Percentiles rank a stretch among this genome's conserved stretches.
Evolutionary conservation across 2,113 vertebrate genomes (phyloP).

Genomic region (Scalopus aquaticus): DNA sequence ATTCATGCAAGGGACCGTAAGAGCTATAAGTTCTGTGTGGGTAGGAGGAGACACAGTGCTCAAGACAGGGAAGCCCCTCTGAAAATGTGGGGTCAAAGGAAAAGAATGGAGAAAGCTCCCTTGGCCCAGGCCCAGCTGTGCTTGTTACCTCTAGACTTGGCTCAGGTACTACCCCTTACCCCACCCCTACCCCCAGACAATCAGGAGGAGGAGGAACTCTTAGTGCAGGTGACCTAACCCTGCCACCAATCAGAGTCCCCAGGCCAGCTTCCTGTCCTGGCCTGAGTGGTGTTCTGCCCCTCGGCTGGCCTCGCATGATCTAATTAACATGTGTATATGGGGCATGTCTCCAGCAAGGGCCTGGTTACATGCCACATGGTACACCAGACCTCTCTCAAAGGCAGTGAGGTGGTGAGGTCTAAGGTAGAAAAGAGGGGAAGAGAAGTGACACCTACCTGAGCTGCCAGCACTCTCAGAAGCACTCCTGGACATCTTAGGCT

Average conservation of each 20-base stretch:
- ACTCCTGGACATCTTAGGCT: slow-evolving; percentile 91
- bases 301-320: neutral
- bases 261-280: neutral
- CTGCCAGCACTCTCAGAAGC: slow-evolving; percentile 91
- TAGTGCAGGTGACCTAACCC: neutral
- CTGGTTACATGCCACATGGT: neutral
- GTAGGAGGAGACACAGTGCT: neutral
- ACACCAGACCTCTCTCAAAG: neutral
- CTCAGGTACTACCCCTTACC: neutral
- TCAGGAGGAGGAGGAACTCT: neutral
- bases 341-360: neutral
- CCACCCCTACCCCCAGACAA: neutral
- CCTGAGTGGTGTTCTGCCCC: neutral
- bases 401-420: accelerated
- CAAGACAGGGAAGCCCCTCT: neutral
- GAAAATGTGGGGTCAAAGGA: neutral
- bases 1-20: accelerated
- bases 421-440: neutral
- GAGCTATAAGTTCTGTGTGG: neutral
- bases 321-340: neutral
- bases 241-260: neutral
- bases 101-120: neutral
- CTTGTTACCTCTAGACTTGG: neutral
- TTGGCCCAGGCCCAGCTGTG: neutral
- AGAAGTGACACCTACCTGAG: slow-evolving; percentile 84